Base-by-base conservation (phyloP, 2,113 vertebrate genomes). In the Chiloscyllium plagiosum region DNA sequence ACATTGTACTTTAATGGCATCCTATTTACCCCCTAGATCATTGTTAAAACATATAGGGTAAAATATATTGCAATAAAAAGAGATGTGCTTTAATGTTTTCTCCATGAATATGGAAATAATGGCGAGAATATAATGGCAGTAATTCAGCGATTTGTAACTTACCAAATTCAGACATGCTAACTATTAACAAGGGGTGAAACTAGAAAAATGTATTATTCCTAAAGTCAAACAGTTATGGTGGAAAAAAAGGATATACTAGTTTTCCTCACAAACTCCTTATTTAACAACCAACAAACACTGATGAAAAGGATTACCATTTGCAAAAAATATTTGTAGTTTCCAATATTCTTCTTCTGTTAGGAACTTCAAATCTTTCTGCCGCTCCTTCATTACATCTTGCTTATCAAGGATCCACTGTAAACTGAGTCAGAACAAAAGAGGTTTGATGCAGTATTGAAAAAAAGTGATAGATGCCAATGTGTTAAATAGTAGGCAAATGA, bases 371-470 rank as follows among this genome's bases (percentile, higher is more conserved):
- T 99, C 99, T 96, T 99, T 99, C 96, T 99, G 99, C 15, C 99
- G 98, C 96, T 99, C 99, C 96, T 99, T 99, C 98, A 99, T 98
- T 17, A 99, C 97, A 97, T 99, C 99, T 97, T 99, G 99, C 95
- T 99, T 99, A 98, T 99, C 99, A 98, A 99, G 98, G 97, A 99
- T 99, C 99, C 99, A 99, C 97, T 99, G 99, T 96, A 99, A 98
- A 97, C 99, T 99, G 96, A 47, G 96, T 96, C 68, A 95, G 96
- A 66, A 85, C 80, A 97, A 97, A 96, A 10, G 26, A 33, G 37
- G 72, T 52, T 96, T 56, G 17, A 37, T 83, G 56, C 19, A 85
- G 29, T 56, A 65, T 78, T 76, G 69, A 68, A 80, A 61, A 61
- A 61, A 1, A 26, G 95, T 7, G 37, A 33, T 37, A 33, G 20